Evolutionary conservation across 2,888 invertebrate genomes (phyloP).

Genomic region (Lochmaea crataegi): DNA sequence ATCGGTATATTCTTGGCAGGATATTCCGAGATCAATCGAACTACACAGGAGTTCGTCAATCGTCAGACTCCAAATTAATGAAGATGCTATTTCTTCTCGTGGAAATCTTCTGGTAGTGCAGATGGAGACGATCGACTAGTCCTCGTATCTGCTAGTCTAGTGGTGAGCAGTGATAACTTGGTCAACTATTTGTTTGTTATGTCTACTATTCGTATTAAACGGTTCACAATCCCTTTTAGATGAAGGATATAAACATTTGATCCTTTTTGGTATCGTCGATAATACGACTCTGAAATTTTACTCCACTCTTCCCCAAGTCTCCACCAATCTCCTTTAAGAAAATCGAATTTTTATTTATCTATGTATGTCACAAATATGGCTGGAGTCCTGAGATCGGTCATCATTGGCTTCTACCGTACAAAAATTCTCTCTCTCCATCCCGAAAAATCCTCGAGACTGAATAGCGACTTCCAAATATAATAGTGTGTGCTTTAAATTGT

Average conservation of each 20-base stretch:
- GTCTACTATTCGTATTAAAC: constrained; percentile 4
- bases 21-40: too few species aligned
- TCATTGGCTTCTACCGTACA: constrained; percentile 49
- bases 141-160: too few species aligned
- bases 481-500: constrained; percentile 70
- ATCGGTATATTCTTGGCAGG: too few species aligned
- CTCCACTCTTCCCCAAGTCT: constrained; percentile 38
- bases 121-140: too few species aligned
- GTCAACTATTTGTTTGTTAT: too few species aligned
- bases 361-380: constrained; percentile 46
- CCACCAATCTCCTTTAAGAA: constrained; percentile 32
- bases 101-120: too few species aligned
- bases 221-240: constrained; percentile 14
- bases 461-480: constrained; percentile 62
- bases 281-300: constrained; percentile 7
- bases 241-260: constrained; percentile 8
- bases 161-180: too few species aligned
- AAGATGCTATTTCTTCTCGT: too few species aligned
- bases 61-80: too few species aligned
- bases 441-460: constrained; percentile 51
- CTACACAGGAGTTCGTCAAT: too few species aligned
- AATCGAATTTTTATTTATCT: constrained; percentile 44
- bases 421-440: constrained; percentile 57
- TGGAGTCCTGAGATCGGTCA: constrained; percentile 45
- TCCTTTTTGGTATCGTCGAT: constrained; percentile 7